Conservation (phyloP, 2,888 invertebrate species). For the Micropterix aruncella region DNA sequence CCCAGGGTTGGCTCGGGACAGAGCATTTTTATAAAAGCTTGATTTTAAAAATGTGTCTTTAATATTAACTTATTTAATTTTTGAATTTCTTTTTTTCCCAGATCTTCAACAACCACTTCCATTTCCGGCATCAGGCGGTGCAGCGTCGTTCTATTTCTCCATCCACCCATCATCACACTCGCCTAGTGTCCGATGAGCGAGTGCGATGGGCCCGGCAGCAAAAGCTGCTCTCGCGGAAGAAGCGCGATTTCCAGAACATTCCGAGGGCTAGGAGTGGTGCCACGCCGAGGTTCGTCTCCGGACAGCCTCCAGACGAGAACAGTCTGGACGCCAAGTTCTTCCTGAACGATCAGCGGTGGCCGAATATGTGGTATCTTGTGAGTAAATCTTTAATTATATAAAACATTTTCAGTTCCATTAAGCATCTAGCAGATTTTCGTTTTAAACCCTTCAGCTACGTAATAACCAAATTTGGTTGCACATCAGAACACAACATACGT, state of each 20-base stretch:
- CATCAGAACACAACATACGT: too few species aligned
- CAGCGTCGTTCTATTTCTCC: conserved; percentile 62
- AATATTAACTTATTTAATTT: too few species aligned
- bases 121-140: conserved; percentile 69
- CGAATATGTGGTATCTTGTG: conserved; percentile 95
- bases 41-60: too few species aligned
- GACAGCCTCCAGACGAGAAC: conserved; percentile 14
- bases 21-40: too few species aligned
- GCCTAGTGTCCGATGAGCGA: conserved; percentile 57
- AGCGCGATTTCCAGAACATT: conserved; percentile 59
- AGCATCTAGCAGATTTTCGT: too few species aligned
- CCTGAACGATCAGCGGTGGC: conserved; percentile 85
- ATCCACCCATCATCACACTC: conserved; percentile 54
- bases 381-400: too few species aligned
- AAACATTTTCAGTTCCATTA: too few species aligned
- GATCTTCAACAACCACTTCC: conserved; percentile 81
- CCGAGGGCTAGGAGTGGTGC: conserved; percentile 13
- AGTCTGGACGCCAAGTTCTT: conserved; percentile 32
- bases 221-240: conserved; percentile 59
- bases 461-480: too few species aligned
- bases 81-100: conserved; percentile 45
- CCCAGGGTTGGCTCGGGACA: too few species aligned
- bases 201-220: conserved; percentile 80
- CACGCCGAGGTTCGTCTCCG: conserved; percentile 14
- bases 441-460: too few species aligned